These are phyloP conservation scores for Parauchenoglanis ngamensis DNA, from an alignment of 2,797 vertebrate genomes.

Conservation along the genomic window DNA sequence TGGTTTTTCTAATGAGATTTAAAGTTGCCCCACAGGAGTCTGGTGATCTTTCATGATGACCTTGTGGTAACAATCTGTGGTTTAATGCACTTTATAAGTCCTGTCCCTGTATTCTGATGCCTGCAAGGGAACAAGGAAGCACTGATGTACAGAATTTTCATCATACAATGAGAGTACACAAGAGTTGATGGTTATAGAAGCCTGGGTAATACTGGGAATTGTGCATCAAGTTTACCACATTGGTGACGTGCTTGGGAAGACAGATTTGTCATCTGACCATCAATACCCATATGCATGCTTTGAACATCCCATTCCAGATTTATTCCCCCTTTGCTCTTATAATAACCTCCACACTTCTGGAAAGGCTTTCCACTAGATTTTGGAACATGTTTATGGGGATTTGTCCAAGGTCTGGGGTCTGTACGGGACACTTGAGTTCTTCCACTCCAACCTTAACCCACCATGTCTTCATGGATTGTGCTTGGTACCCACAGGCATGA, in stretches of 20 bases:
- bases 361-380: no score
- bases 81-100: not conserved
- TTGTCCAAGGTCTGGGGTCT: not conserved
- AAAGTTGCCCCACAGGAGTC: not conserved
- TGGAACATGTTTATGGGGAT: not conserved
- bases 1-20: slow-evolving; percentile 19
- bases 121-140: not conserved
- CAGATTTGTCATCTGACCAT: not conserved
- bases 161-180: not conserved
- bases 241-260: not conserved
- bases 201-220: not conserved
- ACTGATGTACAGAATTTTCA: not conserved
- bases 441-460: not conserved
- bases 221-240: not conserved
- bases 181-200: not conserved
- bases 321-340: no score
- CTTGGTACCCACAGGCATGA: not conserved
- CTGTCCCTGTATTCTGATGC: not conserved
- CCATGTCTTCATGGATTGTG: not conserved
- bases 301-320: not conserved
- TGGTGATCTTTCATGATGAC: slow-evolving; percentile 9
- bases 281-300: not conserved
- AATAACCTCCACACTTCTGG: no score
- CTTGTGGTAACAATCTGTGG: slow-evolving; percentile 18
- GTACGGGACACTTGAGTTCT: not conserved